These are phyloP conservation scores for Lampris incognitus DNA, from an alignment of 2,113 vertebrate species.

Conservation along the genomic window DNA sequence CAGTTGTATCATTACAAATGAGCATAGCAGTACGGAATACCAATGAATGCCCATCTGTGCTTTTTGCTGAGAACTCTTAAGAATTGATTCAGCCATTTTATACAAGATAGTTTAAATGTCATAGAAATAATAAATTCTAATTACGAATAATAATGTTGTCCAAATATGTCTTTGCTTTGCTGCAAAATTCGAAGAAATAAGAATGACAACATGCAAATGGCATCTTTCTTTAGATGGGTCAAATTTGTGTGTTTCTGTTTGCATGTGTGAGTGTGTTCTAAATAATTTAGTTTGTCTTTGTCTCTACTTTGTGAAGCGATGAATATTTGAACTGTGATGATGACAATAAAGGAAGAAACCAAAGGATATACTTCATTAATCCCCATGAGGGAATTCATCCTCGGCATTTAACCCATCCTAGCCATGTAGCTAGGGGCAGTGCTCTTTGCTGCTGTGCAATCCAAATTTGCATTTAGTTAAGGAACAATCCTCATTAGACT, in stretches of 20 bases:
- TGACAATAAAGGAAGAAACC: too few species aligned
- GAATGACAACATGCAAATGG: conserved; percentile 7
- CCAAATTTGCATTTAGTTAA: neutral
- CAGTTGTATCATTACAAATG: conserved; percentile 43
- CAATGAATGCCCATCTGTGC: conserved; percentile 66
- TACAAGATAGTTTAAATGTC: neutral
- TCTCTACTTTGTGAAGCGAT: too few species aligned
- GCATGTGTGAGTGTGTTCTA: neutral
- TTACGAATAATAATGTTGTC: conserved; percentile 34
- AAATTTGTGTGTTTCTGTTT: neutral
- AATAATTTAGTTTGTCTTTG: conserved; percentile 15
- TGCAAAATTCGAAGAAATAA: conserved; percentile 1
- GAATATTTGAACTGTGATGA: too few species aligned
- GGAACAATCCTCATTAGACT: conserved; percentile 1
- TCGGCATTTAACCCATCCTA: too few species aligned
- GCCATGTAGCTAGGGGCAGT: too few species aligned
- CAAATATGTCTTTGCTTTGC: neutral
- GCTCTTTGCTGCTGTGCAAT: too few species aligned
- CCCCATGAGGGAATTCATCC: too few species aligned
- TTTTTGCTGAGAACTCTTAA: conserved; percentile 18
- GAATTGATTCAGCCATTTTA: conserved; percentile 38
- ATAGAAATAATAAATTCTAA: conserved; percentile 37
- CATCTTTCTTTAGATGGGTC: neutral
- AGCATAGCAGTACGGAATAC: conserved; percentile 28
- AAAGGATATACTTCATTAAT: too few species aligned